Evolutionary conservation across 2,113 vertebrate species (phyloP), one percentile per base, ranked within the genome.

Genomic region (Heliornis fulica): DNA sequence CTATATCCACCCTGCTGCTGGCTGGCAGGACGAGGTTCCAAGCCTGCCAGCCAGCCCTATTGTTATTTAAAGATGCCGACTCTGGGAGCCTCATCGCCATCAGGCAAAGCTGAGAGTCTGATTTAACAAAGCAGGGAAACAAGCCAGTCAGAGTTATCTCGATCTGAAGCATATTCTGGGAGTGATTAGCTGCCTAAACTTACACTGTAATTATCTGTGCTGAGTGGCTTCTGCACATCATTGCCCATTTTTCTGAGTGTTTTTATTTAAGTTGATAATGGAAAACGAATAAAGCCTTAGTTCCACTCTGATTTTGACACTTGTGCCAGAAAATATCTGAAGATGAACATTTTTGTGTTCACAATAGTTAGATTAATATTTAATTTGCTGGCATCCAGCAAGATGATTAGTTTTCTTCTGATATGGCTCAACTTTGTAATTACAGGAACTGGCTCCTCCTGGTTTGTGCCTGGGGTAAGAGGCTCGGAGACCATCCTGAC

Each of bases 231-330:
- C 77, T 93, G 90, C 90, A 92, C 74, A 90, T 96, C 87, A 80
- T 60, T 95, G 93, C 69, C 90, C 48, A 41, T 89, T 95, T 97
- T 95, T 95, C 87, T 89, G 94, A 97, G 80, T 90, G 72, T 94
- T 96, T 94, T 94, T 96, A 90, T 94, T 93, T 87, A 94, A 96
- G 76, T 89, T 93, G 93, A 93, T 97, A 96, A 96, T 90, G 59
- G 92, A 80, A 95, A 96, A 87, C 9, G 77, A 96, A 92, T 90
- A 87, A 96, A 94, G 70, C 80, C 69, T 93, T 87, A 80, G 90
- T 92, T 95, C 69, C 50, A 80, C 80, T 93, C 87, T 90, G 92
- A 92, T 90, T 95, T 85, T 95, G 90, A 93, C 79, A 93, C 88
- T 94, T 90, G 69, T 77, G 87, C 87, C 64, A 82, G 80, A 91